phyloP scores from a whole-genome alignment of 2,797 vertebrate species.

The Enteromius fasciolatus region DNA sequence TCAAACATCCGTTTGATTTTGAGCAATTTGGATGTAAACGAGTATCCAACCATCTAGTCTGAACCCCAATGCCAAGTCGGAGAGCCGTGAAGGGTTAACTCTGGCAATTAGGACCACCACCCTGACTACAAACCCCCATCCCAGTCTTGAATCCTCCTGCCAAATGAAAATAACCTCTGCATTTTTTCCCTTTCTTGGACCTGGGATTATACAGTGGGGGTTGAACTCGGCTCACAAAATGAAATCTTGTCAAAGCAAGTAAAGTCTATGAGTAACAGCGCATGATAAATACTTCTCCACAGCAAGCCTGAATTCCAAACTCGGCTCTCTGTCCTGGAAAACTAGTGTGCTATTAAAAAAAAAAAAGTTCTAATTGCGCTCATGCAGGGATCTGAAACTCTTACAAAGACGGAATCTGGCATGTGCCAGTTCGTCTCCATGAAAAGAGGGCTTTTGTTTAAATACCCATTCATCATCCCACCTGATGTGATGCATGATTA shows the following conservation, averaged over 20 bases:
- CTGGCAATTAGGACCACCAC: conserved; percentile 28
- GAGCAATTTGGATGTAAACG: conserved; percentile 21
- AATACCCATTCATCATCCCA: conserved; percentile 42
- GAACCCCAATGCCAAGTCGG: background rate
- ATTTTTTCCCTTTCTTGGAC: conserved; percentile 75
- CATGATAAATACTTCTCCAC: conserved; percentile 70
- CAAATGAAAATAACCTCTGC: conserved; percentile 72
- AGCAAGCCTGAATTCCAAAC: conserved; percentile 61
- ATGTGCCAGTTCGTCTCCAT: conserved; percentile 22
- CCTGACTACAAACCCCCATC: conserved; percentile 33
- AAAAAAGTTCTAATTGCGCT: conserved; percentile 71
- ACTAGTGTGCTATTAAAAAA: conserved; percentile 58
- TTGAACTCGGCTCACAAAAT: conserved; percentile 71
- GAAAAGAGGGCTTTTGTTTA: conserved; percentile 37
- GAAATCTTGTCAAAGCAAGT: conserved; percentile 78
- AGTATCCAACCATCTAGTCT: conserved; percentile 1
- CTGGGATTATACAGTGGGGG: conserved; percentile 69
- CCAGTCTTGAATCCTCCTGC: conserved; percentile 62
- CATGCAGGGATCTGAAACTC: conserved; percentile 65
- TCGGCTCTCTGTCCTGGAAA: conserved; percentile 46
- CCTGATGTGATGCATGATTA: conserved; percentile 44
- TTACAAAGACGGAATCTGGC: conserved; percentile 38
- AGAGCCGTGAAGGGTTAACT: conserved; percentile 63
- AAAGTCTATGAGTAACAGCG: conserved; percentile 69
- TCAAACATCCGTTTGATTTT: background rate